Evolutionary conservation across 92 coral and sea anemone genomes (phyloP), one percentile per base, ranked within the genome.

Genomic region (Zoanthus sansibaricus): DNA sequence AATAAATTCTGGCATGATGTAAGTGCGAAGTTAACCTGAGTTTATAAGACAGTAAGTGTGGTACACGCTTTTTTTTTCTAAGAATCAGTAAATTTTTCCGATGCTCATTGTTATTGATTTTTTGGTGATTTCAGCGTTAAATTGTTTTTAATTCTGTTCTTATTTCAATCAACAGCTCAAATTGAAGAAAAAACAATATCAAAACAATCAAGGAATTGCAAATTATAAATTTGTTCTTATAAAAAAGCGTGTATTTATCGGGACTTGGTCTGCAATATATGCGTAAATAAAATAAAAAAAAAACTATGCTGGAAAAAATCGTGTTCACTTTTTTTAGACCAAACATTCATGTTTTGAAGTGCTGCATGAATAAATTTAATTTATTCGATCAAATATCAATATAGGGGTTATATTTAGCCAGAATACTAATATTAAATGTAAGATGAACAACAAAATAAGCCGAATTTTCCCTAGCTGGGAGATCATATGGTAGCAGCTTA

Each of bases 251-350:
- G 42, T 54, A 54, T 54, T 68, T 68, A 68, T 68, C 72, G 72
- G 37, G 72, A 18, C 32, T 20, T 68, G 33, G 72, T 68, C 72
- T 68, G 72, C 37, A 68, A 11, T 20, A 68, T 18, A 68, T 21
- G 72, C 72, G 72, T n/a, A n/a, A 67, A 18, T 30, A 67, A 67
- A 5, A 67, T 20, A 5, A 67, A 6, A 7, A 52, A 52, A 52
- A 18, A 68, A 68, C 72, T 68, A 68, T 68, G 30, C 72, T 68
- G 72, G 72, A 68, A 68, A 18, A 68, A 20, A 68, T 68, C 45
- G 30, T 31, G 59, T 54, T 68, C 33, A 25, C 30, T 12, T 68
- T 9, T 68, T 68, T n/a, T 68, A 18, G 72, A 68, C 72, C 32
- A 18, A 20, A 21, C 32, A 10, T 68, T 68, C 72, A 68, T 68